Evolutionary conservation across 2,888 invertebrate genomes (phyloP), one percentile per base, ranked within the genome.

Genomic region (Oscheius sp.): DNA sequence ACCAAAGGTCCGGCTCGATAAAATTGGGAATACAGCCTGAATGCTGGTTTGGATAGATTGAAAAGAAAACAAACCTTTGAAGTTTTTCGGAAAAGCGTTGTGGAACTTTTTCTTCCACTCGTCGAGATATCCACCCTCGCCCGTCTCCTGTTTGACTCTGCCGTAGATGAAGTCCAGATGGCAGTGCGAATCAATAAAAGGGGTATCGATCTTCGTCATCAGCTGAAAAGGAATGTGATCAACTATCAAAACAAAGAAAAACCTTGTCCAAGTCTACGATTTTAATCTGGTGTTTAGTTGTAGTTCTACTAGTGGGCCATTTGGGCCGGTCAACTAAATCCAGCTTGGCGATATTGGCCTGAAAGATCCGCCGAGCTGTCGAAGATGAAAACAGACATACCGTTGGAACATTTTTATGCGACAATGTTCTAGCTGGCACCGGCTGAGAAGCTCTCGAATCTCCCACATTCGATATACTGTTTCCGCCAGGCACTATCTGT

Each of bases 11-110:
- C 5, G 81, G 81, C 29, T 79, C 71, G 21, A 78, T 76, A 59
- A 79, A 82, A 33, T 82, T 80, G 35, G 78, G 77, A 50, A 82
- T 80, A 21, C 75, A 53, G 29, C 80, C 80, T 74, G 42, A 33
- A 75, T 29, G 35, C 42, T 37, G 33, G 13, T 33, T 47, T 21
- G 57, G 57, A 2, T 13, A 42, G 42, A n/a, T 42, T 7, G 3
- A 58, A 13, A 60, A 48, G n/a, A 37, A 51, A 5, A 62, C 42
- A 33, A 35, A 77, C 77, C 76, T 55, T 37, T 13, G 50, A 77
- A 76, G 1, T 57, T 70, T 21, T 58, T 60, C 0, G 80, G 78
- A n/a, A 80, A 80, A 7, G 70, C 76, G 5, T 29, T 21, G 11
- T 62, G 71, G 63, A 53, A 74, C 7, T 62, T 35, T 5, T 70